Percentiles rank a stretch among this genome's conserved stretches.
phyloP scores from a whole-genome alignment of 2,888 invertebrate species.

The Cheilosia grossa region DNA sequence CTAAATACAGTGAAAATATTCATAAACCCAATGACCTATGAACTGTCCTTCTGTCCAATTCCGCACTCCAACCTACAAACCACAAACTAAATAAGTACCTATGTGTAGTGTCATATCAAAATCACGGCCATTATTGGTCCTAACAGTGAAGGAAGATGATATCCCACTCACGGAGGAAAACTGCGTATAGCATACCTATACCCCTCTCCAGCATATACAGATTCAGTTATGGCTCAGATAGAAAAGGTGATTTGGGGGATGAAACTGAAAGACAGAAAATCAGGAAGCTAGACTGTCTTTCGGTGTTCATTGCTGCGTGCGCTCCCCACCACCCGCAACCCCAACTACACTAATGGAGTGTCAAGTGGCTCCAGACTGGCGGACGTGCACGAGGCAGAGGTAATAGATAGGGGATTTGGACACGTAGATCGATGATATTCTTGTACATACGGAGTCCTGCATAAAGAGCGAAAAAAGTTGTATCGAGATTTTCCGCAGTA shows the following conservation, averaged over 20 bases:
- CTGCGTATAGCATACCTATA: conserved; percentile 50
- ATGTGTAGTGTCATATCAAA: conserved; percentile 9
- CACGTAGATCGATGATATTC: conserved; percentile 74
- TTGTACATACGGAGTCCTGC: conserved; percentile 47
- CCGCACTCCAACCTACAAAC: neutral
- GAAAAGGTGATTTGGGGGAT: conserved; percentile 68
- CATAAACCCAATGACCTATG: conserved; percentile 47
- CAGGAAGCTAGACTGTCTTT: conserved; percentile 50
- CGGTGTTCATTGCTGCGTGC: conserved; percentile 72
- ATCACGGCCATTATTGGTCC: conserved; percentile 59
- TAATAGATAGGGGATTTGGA: conserved; percentile 72
- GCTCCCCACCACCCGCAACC: conserved; percentile 53
- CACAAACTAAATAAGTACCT: conserved; percentile 7
- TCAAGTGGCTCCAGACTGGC: conserved; percentile 75
- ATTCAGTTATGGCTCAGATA: conserved; percentile 68
- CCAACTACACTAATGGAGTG: conserved; percentile 70
- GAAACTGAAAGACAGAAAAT: conserved; percentile 34
- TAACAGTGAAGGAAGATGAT: conserved; percentile 64
- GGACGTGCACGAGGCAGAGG: conserved; percentile 72
- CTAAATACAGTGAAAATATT: conserved; percentile 4
- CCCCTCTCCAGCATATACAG: conserved; percentile 53
- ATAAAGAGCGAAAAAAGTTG: conserved; percentile 31
- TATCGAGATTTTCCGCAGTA: conserved; percentile 14
- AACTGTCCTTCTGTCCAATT: neutral
- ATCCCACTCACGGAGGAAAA: conserved; percentile 42